These are phyloP conservation scores for Aphis gossypii DNA, from an alignment of 1,140 invertebrate genomes.

Conservation along the genomic window DNA sequence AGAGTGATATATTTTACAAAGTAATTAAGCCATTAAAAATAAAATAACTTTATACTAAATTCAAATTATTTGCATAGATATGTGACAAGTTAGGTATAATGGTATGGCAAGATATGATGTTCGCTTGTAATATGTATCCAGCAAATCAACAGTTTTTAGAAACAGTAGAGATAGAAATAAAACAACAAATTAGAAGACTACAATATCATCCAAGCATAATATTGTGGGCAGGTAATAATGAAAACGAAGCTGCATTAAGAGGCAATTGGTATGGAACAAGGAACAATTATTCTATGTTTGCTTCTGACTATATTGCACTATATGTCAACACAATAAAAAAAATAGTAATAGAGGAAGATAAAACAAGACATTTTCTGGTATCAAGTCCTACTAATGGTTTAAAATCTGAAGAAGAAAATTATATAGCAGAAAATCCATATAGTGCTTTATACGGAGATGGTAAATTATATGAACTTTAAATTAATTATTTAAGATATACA, in stretches of 20 bases:
- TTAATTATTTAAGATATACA: neutral
- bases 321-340: constrained; percentile 82
- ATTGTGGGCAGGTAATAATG: constrained; percentile 95
- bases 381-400: constrained; percentile 94
- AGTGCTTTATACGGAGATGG: constrained; percentile 86
- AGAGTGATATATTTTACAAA: constrained; percentile 90
- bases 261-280: constrained; percentile 84
- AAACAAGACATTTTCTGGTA: constrained; percentile 73
- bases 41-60: neutral
- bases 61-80: constrained; percentile 61
- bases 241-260: constrained; percentile 91
- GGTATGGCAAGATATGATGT: constrained; percentile 97
- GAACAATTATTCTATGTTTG: constrained; percentile 70
- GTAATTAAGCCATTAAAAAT: constrained; percentile 62
- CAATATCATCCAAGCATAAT: constrained; percentile 89
- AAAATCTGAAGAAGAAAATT: constrained; percentile 77
- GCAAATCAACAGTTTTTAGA: constrained; percentile 75
- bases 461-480: constrained; percentile 64
- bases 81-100: constrained; percentile 83
- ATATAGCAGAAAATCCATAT: constrained; percentile 77
- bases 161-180: constrained; percentile 79
- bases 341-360: constrained; percentile 72
- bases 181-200: constrained; percentile 83
- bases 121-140: constrained; percentile 96
- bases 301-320: constrained; percentile 83